A percentile compares a stretch with the other conserved stretches of the same genome.
These are phyloP conservation scores for Yponomeuta malinellus DNA, from an alignment of 2,888 invertebrate species.

Conservation along the genomic window DNA sequence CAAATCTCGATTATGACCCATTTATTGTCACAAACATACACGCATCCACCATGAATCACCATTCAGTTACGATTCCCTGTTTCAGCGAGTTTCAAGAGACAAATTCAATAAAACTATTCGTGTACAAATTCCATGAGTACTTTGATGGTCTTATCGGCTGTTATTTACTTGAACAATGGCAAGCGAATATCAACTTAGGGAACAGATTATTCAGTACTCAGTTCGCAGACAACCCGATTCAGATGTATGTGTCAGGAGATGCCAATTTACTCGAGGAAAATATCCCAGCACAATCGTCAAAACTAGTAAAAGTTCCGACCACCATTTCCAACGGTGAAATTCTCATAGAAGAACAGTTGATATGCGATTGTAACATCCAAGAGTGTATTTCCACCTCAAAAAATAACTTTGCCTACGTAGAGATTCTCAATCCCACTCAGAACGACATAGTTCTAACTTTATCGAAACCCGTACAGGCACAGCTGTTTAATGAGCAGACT, in stretches of 20 bases:
- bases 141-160: constrained; percentile 16
- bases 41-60: constrained; percentile 11
- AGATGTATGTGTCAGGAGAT: constrained; percentile 8
- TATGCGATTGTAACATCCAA: constrained; percentile 6
- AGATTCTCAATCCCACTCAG: constrained; percentile 14
- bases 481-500: constrained; percentile 14
- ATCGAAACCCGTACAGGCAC: constrained; percentile 11
- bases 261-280: constrained; percentile 12
- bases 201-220: constrained; percentile 11
- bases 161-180: constrained; percentile 6
- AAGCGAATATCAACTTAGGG: constrained; percentile 10
- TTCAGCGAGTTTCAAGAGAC: constrained; percentile 4
- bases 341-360: not conserved
- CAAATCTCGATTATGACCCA: constrained; percentile 21
- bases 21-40: constrained; percentile 20
- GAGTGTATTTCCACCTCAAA: constrained; percentile 10
- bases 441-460: constrained; percentile 15
- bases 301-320: constrained; percentile 12
- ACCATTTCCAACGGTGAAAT: not conserved
- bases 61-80: constrained; percentile 15
- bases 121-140: constrained; percentile 16
- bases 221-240: constrained; percentile 14
- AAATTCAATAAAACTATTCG: constrained; percentile 13
- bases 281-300: constrained; percentile 12
- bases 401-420: constrained; percentile 10